These are phyloP conservation scores for Trichopoda pennipes DNA, from an alignment of 2,888 invertebrate species.

Conservation along the genomic window DNA sequence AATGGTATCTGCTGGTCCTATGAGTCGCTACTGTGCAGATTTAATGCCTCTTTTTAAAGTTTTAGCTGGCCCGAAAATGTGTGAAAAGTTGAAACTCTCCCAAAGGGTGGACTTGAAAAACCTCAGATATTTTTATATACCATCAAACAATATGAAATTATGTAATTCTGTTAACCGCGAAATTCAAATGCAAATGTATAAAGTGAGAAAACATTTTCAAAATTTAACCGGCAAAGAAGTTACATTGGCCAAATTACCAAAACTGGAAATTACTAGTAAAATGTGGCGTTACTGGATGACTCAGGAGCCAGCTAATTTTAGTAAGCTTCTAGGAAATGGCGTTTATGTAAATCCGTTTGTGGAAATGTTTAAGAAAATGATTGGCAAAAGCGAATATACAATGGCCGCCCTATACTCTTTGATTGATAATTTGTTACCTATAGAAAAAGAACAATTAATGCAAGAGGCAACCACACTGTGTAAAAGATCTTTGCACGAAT, in stretches of 20 bases:
- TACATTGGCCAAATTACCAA: slow-evolving; percentile 75
- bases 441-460: slow-evolving; percentile 85
- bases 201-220: slow-evolving; percentile 81
- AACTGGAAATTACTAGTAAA: slow-evolving; percentile 82
- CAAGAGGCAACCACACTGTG: slow-evolving; percentile 83
- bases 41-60: slow-evolving; percentile 88
- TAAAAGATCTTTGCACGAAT: slow-evolving; percentile 84
- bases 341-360: slow-evolving; percentile 82
- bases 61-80: slow-evolving; percentile 81
- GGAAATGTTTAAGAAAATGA: slow-evolving; percentile 84
- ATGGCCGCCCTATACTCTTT: slow-evolving; percentile 86
- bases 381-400: slow-evolving; percentile 85
- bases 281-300: slow-evolving; percentile 90
- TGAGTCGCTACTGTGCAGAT: slow-evolving; percentile 89
- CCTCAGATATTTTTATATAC: slow-evolving; percentile 89
- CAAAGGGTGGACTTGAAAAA: slow-evolving; percentile 84
- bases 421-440: slow-evolving; percentile 85
- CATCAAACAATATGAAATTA: slow-evolving; percentile 87
- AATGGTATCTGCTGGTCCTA: slow-evolving; percentile 92
- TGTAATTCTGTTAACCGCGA: slow-evolving; percentile 87
- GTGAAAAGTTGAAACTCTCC: slow-evolving; percentile 83
- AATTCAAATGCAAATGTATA: slow-evolving; percentile 84
- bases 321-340: slow-evolving; percentile 85
- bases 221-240: slow-evolving; percentile 76
- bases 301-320: slow-evolving; percentile 85